Conservation (phyloP, 37 sponge, comb jelly and placozoan species). For the Oopsacas minuta region DNA sequence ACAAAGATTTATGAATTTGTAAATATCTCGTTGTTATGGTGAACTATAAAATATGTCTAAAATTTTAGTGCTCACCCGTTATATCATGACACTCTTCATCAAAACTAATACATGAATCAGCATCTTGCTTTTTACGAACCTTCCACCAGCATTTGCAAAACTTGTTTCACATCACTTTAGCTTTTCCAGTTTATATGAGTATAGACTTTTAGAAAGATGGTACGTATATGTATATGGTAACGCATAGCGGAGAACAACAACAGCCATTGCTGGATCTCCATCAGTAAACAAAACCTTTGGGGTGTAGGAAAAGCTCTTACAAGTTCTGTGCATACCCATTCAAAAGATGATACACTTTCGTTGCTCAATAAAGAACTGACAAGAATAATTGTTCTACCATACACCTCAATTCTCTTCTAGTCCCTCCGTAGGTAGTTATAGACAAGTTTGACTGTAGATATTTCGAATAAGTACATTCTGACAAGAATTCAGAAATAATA, state of each 20-base stretch:
- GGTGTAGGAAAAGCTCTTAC: not conserved
- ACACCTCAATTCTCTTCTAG: too few species aligned
- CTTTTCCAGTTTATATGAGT: not conserved
- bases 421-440: too few species aligned
- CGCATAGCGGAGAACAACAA: not conserved
- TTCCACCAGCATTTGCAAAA: not conserved
- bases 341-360: not conserved
- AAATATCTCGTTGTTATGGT: too few species aligned
- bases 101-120: slow-evolving; percentile 5
- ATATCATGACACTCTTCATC: not conserved
- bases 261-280: not conserved
- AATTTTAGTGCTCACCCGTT: too few species aligned
- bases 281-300: not conserved
- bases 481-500: too few species aligned
- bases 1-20: too few species aligned
- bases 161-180: not conserved
- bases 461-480: too few species aligned
- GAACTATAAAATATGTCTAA: too few species aligned
- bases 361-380: not conserved
- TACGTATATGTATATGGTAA: not conserved
- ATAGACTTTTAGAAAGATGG: not conserved
- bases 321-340: not conserved
- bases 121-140: slow-evolving; percentile 16
- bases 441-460: too few species aligned
- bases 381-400: not conserved